phyloP scores from a whole-genome alignment of 1,140 invertebrate species.

The Rhopalosiphum padi region DNA sequence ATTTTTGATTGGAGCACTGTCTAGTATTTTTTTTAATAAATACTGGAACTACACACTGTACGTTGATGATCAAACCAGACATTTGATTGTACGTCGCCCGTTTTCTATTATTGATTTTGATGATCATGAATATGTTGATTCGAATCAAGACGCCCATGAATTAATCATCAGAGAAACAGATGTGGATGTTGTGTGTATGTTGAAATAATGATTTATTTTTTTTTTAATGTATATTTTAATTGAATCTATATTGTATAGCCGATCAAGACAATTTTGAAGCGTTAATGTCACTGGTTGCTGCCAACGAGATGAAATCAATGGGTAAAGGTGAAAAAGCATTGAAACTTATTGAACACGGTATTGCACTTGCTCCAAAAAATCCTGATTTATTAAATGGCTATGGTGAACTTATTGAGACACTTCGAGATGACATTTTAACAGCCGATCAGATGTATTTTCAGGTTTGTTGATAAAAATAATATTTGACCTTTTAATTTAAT shows the following conservation, averaged over 20 bases:
- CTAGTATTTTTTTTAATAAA: neutral
- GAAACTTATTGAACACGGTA: slow-evolving; percentile 89
- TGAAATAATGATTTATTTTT: neutral
- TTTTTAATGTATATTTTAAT: neutral
- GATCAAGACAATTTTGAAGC: slow-evolving; percentile 71
- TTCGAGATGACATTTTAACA: slow-evolving; percentile 82
- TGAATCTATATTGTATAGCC: neutral
- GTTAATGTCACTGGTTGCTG: slow-evolving; percentile 80
- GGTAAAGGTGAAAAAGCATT: slow-evolving; percentile 87
- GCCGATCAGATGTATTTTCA: slow-evolving; percentile 87
- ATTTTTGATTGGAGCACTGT: slow-evolving; percentile 29
- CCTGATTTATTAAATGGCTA: slow-evolving; percentile 91
- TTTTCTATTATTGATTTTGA: slow-evolving; percentile 49
- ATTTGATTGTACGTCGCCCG: slow-evolving; percentile 13
- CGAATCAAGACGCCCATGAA: slow-evolving; percentile 1
- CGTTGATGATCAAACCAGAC: neutral
- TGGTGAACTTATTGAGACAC: slow-evolving; percentile 91
- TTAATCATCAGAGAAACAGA: slow-evolving; percentile 54
- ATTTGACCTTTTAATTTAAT: neutral
- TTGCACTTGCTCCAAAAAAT: slow-evolving; percentile 87
- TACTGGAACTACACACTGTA: neutral
- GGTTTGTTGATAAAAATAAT: slow-evolving; percentile 56
- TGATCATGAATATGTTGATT: neutral
- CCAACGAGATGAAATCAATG: slow-evolving; percentile 80
- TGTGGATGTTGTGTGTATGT: slow-evolving; percentile 48